Evolutionary conservation across 2,888 invertebrate species (phyloP), one percentile per base, ranked within the genome.

Genomic region (Theodoxus fluviatilis): DNA sequence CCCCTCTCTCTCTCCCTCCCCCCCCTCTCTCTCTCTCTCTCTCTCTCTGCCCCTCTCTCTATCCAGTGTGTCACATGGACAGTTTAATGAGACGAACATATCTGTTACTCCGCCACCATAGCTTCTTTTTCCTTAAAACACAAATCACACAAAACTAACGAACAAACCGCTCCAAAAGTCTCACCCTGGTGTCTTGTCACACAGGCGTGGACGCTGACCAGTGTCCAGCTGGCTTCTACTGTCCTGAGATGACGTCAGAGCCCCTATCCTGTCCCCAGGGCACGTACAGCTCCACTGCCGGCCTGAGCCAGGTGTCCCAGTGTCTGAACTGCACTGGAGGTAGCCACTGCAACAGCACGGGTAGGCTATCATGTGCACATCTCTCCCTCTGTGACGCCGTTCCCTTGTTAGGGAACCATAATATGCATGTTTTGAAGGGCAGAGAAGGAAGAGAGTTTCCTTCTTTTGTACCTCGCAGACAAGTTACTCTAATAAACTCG

Each of bases 291-390:
- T 80, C 84, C 6, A 72, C 75, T 15, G 64, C 71, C 7, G 79
- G 79, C 4, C 79, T 80, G 22, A 78, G 76, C 22, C 65, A 69
- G 9, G 77, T 76, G 40, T 67, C 59, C 28, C 75, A 85, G 68
- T 86, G 86, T 75, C 75, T 82, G 18, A 83, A 84, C 77, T 86
- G 86, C 76, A 85, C 85, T 15, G 84, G 83, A 67, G 85, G 86
- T 2, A 79, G 75, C 71, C 84, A 76, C 78, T 85, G 86, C 74
- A 84, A 84, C 75, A 73, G 74, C 31, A 85, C 84, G 76, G 85
- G 85, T 82, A 66, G 59, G 65, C 40, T 31, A 15, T 9, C n/a
- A n/a, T n/a, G 57, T 25, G 22, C 7, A 7, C 59, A n/a, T 22
- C 25, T n/a, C 28, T 28, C 59, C 59, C 15, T 4, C 2, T 35